Base-by-base conservation (phyloP, 2,113 vertebrate species). In the Lontra canadensis region DNA sequence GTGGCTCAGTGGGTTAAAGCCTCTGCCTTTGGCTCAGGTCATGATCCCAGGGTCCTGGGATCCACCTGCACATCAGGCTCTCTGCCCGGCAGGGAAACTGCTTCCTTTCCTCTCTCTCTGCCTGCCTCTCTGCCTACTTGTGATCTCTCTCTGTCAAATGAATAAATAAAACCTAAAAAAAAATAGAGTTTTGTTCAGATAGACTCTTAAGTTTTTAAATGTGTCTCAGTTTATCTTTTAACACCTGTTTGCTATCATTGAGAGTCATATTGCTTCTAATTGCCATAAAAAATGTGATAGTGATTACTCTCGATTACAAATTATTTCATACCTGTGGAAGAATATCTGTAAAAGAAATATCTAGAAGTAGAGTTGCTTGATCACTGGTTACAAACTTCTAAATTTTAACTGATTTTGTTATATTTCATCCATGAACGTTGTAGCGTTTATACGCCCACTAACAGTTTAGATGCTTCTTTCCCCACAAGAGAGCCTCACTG, bases 51-150 rank as follows among this genome's bases (percentile, higher is more conserved):
- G 49, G 49, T 52, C 14, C 49, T 52, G 49, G 49, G 49, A 52
- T 52, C 4, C 4, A 52, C 14, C 14, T 4, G 4, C 13, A 0
- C 49, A 15, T 52, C 1, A 14, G 49, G 14, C 14, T 52, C 49
- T 52, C 49, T 52, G 49, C 49, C 15, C 14, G 14, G 14, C 49
- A 52, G 49, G 49, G 49, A 52, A 14, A 14, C 49, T 52, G 49
- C 49, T 52, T 52, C 49, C 49, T 14, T 52, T 42, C 39, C 47
- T 52, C 49, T 52, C 49, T 52, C 49, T 52, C 49, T 52, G 49
- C 49, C 49, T 52, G 49, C 14, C 4, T 52, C 49, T 52, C 49
- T 17, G 49, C 49, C 49, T 52, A 52, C 15, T 52, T 52, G 49
- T 52, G 49, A 52, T 52, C 49, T 52, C 15, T 52, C 14, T 52